These are phyloP conservation scores for Tenthredo notha DNA, from an alignment of 2,888 invertebrate genomes.

Conservation along the genomic window DNA sequence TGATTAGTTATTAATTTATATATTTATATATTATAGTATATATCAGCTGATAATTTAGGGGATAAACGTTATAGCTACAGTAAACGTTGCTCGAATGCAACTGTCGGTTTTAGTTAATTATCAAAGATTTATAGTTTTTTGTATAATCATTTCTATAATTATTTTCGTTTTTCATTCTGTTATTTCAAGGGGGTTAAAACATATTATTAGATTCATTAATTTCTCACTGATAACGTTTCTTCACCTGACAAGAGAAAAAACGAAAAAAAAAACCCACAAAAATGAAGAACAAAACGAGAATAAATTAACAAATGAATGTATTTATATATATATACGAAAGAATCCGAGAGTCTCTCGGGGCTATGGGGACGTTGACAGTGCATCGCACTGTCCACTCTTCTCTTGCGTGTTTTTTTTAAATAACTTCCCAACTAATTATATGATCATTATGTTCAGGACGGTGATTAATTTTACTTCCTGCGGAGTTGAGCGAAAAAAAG, in stretches of 20 bases:
- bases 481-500: not conserved
- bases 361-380: constrained; percentile 5
- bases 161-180: not conserved
- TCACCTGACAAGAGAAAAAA: not conserved
- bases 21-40: no score
- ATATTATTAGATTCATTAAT: constrained; percentile 11
- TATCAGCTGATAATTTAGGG: not conserved
- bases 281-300: not conserved
- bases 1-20: not conserved
- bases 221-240: constrained; percentile 2
- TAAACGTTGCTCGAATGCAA: no score
- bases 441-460: constrained; percentile 36
- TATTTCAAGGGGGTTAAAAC: not conserved
- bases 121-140: constrained; percentile 13
- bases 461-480: constrained; percentile 47
- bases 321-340: not conserved
- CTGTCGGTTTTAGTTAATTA: not conserved
- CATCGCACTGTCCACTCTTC: not conserved
- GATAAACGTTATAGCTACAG: not conserved
- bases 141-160: not conserved
- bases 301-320: not conserved
- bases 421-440: constrained; percentile 47
- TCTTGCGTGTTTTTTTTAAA: constrained; percentile 24
- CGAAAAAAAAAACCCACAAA: not conserved
- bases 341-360: not conserved